Percentiles rank a stretch among this genome's conserved stretches.
Evolutionary conservation across 2,113 vertebrate genomes (phyloP).

Genomic region (Dinomys branickii): DNA sequence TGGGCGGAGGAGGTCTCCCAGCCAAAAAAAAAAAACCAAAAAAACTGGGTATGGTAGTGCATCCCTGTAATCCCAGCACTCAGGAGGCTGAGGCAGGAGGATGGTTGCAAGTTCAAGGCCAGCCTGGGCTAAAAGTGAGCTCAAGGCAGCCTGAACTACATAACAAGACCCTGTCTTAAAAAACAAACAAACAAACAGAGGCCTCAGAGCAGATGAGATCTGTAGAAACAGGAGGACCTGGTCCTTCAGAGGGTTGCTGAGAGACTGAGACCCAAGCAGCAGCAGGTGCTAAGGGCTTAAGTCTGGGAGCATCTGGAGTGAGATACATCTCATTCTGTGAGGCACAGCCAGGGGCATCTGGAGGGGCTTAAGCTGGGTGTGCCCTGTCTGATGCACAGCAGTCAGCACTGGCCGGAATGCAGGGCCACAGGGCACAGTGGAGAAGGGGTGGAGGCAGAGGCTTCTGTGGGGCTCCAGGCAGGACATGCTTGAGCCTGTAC

Average conservation of each 20-base stretch:
- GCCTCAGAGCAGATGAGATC: not conserved
- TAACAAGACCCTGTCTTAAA: too few relatives aligned
- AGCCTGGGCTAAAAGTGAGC: too few relatives aligned
- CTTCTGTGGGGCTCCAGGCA: not conserved
- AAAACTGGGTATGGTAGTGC: too few relatives aligned
- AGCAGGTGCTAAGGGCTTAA: not conserved
- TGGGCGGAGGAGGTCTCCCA: not conserved
- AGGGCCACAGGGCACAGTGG: not conserved
- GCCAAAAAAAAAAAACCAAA: too few relatives aligned
- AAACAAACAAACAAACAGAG: too few relatives aligned
- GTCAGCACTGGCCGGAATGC: not conserved
- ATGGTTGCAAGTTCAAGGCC: too few relatives aligned
- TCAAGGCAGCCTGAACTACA: too few relatives aligned
- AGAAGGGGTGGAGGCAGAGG: not conserved
- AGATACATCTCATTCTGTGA: not conserved
- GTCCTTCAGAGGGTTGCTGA: not conserved
- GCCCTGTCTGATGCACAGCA: fast-evolving
- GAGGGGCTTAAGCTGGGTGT: not conserved
- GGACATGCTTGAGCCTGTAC: not conserved
- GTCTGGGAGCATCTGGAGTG: not conserved
- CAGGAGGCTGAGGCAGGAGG: too few relatives aligned
- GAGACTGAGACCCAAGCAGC: not conserved
- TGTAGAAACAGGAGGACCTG: not conserved
- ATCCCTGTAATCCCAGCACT: too few relatives aligned
- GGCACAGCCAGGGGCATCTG: not conserved